Evolutionary conservation across 2,888 invertebrate genomes (phyloP).

Genomic region (Eulithis prunata): DNA sequence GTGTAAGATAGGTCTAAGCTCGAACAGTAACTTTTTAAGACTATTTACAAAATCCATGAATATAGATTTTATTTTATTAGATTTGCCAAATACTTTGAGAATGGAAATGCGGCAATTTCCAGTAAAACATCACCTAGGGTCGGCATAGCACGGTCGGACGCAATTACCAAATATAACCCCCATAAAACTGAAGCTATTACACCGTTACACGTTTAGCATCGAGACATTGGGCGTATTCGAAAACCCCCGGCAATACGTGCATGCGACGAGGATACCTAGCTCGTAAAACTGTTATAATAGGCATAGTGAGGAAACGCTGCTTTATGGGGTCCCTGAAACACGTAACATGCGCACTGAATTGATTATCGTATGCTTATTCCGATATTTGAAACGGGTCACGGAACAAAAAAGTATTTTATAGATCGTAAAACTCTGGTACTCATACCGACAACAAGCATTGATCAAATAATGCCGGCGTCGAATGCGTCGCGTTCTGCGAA

Average conservation of each 20-base stretch:
- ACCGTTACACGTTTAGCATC: constrained; percentile 66
- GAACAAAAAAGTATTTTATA: constrained; percentile 68
- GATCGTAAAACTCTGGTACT: constrained; percentile 61
- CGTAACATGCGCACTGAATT: constrained; percentile 73
- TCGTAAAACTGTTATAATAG: constrained; percentile 78
- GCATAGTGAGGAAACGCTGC: constrained; percentile 76
- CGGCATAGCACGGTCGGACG: constrained; percentile 51
- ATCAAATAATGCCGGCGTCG: constrained; percentile 56
- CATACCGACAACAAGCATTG: constrained; percentile 56
- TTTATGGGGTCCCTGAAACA: constrained; percentile 75
- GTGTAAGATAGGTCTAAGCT: background rate
- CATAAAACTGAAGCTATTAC: constrained; percentile 67
- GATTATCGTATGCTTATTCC: constrained; percentile 74
- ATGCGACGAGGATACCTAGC: constrained; percentile 66
- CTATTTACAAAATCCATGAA: background rate
- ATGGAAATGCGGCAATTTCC: constrained; percentile 52
- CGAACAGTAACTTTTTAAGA: background rate
- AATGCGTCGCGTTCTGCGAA: constrained; percentile 39
- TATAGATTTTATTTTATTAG: background rate
- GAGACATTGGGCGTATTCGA: constrained; percentile 63
- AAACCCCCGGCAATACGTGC: constrained; percentile 61
- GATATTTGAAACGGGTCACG: constrained; percentile 67
- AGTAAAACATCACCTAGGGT: constrained; percentile 51
- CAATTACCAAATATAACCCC: constrained; percentile 70
- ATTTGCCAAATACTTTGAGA: background rate